Evolutionary conservation across 2,113 vertebrate genomes (phyloP), one percentile per base, ranked within the genome.

Genomic region (Callipepla californica): DNA sequence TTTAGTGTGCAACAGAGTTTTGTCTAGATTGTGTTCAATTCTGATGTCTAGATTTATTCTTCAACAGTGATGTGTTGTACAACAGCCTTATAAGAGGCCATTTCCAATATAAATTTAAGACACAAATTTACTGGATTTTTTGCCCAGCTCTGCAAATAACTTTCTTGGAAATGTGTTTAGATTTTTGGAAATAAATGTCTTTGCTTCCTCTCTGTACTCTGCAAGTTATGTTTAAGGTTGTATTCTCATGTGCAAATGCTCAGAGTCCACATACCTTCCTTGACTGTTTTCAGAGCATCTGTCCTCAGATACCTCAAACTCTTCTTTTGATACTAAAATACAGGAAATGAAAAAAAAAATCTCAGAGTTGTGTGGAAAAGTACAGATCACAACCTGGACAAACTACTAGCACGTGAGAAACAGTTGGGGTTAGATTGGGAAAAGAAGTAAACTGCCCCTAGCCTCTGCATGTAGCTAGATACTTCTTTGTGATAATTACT

Each of bases 171-270:
- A 51, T 32, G 6, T 0, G 1, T 51, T 85, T 68, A 28, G 68
- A 65, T 72, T 7, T 23, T 8, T 12, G 44, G 17, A 76, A 61
- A 72, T 10, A 1, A 61, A 50, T 55, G 77, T 48, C 23, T 86
- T 21, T 44, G 2, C 15, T 63, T 7, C 30, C 7, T 77, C 55
- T 10, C 55, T n/a, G 30, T 5, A 11, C 9, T 63, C 44, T 0
- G 0, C 13, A 59, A 67, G 0, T 50, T 30, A 59, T 26, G n/a
- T 23, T 59, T 36, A 45, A 40, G 21, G 17, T 38, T 51, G 26
- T 17, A 6, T 7, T 72, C 80, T 83, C 7, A 32, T 7, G 9
- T 23, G 23, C 42, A 53, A 74, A 48, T 4, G 20, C 30, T 72
- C 6, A 3, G 38, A 66, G 20, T 57, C 44, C 25, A 42, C 25